Percentiles rank a stretch among this genome's conserved stretches.
Evolutionary conservation across 2,888 invertebrate genomes (phyloP).

Genomic region (Macaria notata): DNA sequence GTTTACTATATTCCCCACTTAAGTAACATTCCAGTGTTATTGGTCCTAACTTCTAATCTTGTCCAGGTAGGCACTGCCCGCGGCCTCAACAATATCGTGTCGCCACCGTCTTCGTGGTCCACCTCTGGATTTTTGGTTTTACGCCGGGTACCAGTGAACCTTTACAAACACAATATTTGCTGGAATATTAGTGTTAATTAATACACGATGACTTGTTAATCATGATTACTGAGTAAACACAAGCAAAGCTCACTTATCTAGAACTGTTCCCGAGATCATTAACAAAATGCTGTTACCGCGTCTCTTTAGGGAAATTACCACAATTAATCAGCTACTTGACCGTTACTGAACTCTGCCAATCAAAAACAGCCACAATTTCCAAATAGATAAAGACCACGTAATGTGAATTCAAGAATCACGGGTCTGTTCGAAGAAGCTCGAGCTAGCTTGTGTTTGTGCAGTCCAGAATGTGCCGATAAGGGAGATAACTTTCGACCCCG

Average conservation of each 20-base stretch:
- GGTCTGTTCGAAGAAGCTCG: constrained; percentile 7
- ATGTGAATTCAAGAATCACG: constrained; percentile 22
- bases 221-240: not conserved
- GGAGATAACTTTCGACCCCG: constrained; percentile 55
- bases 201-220: not conserved
- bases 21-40: too few relatives aligned
- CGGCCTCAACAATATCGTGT: too few relatives aligned
- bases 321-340: not conserved
- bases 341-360: not conserved
- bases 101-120: too few relatives aligned
- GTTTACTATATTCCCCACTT: too few relatives aligned
- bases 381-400: constrained; percentile 2
- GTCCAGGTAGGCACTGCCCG: too few relatives aligned
- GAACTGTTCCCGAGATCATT: constrained; percentile 2
- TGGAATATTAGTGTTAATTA: too few relatives aligned
- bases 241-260: constrained; percentile 1
- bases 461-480: constrained; percentile 51
- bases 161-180: too few relatives aligned
- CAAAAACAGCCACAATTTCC: not conserved
- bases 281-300: constrained; percentile 5
- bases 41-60: too few relatives aligned
- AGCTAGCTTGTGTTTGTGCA: constrained; percentile 26
- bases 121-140: too few relatives aligned
- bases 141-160: too few relatives aligned
- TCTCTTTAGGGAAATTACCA: not conserved